Evolutionary conservation across 2,797 vertebrate species (phyloP).

Genomic region (Girardinus metallicus): DNA sequence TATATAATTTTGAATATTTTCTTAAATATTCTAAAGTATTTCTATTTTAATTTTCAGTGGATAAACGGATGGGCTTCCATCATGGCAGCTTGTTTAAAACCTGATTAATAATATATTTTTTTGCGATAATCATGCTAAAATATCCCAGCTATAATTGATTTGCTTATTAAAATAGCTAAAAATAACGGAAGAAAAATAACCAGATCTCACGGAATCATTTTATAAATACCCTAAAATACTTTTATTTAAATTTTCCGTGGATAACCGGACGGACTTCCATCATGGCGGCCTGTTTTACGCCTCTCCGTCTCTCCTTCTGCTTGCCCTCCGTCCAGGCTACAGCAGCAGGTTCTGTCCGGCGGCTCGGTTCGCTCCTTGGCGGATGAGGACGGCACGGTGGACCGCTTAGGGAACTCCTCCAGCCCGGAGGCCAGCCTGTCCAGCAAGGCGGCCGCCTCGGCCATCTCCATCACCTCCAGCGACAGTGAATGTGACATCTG

Average conservation of each 20-base stretch:
- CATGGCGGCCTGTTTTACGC: neutral
- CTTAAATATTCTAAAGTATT: too few relatives aligned
- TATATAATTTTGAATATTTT: too few relatives aligned
- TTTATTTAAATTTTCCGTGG: neutral
- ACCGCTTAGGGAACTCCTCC: conserved; percentile 88
- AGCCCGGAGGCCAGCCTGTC: conserved; percentile 95
- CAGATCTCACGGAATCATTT: neutral
- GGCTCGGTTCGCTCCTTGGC: conserved; percentile 89
- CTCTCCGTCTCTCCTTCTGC: conserved; percentile 21
- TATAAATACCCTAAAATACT: neutral
- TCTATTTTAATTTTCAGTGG: too few relatives aligned
- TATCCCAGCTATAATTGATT: neutral
- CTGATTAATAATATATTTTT: neutral
- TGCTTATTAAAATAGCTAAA: neutral
- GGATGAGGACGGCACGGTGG: conserved; percentile 89
- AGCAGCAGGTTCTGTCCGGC: conserved; percentile 95
- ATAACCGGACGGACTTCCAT: neutral
- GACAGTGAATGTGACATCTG: conserved; percentile 99
- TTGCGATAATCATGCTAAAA: neutral
- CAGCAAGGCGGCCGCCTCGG: conserved; percentile 95
- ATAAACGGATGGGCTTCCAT: too few relatives aligned
- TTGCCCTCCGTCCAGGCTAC: conserved; percentile 85
- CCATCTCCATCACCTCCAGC: conserved; percentile 99
- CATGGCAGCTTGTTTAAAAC: too few relatives aligned
- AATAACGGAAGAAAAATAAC: neutral